A percentile compares a stretch with the other conserved stretches of the same genome.
These are phyloP conservation scores for Hipposideros armiger DNA, from an alignment of 2,113 vertebrate genomes.

Conservation along the genomic window DNA sequence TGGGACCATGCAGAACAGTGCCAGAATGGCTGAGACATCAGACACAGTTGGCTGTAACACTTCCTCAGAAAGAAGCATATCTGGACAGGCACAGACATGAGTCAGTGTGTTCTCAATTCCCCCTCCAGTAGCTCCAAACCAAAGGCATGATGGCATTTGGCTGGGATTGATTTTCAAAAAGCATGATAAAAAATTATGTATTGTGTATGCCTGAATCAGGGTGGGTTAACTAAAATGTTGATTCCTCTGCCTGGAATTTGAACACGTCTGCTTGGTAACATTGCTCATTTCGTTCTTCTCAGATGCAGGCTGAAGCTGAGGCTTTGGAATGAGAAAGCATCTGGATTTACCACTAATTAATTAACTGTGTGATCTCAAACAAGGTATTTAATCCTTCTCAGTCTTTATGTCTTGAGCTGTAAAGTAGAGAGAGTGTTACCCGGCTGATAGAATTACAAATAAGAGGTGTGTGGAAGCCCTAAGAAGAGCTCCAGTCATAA, in stretches of 20 bases:
- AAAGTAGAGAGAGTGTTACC: not conserved
- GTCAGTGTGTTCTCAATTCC: not conserved
- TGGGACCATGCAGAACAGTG: not conserved
- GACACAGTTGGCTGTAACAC: not conserved
- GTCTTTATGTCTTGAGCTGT: not conserved
- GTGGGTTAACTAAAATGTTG: not conserved
- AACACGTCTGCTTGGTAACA: not conserved
- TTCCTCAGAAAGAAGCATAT: not conserved
- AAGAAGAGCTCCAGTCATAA: not conserved
- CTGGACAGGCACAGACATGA: not conserved
- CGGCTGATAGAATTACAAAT: not conserved
- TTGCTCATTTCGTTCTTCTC: not conserved
- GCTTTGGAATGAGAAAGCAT: not conserved
- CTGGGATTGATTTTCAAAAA: conserved; percentile 20
- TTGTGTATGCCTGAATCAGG: not conserved
- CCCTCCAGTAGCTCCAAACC: not conserved
- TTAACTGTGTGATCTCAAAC: not conserved
- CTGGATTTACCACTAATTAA: not conserved
- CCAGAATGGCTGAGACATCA: too few species aligned
- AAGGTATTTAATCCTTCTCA: not conserved
- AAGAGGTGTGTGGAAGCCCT: not conserved
- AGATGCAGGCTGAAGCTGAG: not conserved
- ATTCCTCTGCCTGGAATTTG: not conserved
- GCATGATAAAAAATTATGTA: not conserved
- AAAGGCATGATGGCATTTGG: not conserved